A percentile compares a stretch with the other conserved stretches of the same genome.
Conservation (phyloP, 2,113 vertebrate species). For the Psittacula cyanocephala region DNA sequence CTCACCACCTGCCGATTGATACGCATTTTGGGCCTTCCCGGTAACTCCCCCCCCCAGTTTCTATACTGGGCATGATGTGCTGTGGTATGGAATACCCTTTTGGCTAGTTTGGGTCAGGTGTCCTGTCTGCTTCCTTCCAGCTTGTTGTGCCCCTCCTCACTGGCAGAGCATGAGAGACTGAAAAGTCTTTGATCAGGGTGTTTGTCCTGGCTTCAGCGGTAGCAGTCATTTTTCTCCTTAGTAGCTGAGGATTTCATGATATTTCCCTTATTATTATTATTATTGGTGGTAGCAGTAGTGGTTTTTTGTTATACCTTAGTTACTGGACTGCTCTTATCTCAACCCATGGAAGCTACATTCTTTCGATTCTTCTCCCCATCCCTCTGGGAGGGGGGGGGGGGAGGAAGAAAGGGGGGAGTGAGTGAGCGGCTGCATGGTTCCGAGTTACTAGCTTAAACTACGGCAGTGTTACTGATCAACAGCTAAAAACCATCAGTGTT, state of each 20-base stretch:
- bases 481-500: neutral
- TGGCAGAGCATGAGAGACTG: neutral
- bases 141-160: neutral
- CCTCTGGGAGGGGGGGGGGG: fast-evolving
- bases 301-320: too few species aligned
- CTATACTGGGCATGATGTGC: neutral
- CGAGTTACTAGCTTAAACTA: neutral
- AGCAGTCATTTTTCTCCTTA: neutral
- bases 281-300: too few species aligned
- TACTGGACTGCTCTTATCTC: too few species aligned
- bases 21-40: neutral
- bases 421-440: neutral
- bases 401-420: too few species aligned
- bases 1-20: neutral
- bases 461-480: neutral
- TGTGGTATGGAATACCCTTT: neutral
- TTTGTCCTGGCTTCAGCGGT: too few species aligned
- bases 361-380: neutral
- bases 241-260: neutral
- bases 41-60: neutral
- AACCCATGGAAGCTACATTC: neutral
- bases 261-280: too few species aligned
- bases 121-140: neutral
- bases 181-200: neutral
- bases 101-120: neutral